Evolutionary conservation across 2,888 invertebrate genomes (phyloP).

Genomic region (Drosophila pegasa): DNA sequence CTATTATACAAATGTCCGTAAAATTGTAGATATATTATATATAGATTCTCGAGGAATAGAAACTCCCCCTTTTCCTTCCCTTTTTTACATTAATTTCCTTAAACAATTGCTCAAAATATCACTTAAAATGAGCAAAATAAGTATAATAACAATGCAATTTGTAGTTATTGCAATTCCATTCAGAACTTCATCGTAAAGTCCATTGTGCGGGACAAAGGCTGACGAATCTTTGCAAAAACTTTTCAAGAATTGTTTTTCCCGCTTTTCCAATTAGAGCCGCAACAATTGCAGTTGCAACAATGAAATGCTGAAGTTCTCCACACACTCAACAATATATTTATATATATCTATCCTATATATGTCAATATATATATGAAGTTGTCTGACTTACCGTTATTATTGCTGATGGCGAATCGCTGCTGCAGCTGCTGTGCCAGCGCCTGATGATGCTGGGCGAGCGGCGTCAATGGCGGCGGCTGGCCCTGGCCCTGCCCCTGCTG

Average conservation of each 20-base stretch:
- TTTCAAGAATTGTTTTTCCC: conserved; percentile 3
- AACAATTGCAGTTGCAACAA: conserved; percentile 10
- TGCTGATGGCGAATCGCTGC: conserved; percentile 86
- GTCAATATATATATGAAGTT: not conserved
- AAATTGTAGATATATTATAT: no score
- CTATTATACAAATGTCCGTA: not conserved
- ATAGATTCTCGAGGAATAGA: not conserved
- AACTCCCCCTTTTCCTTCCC: no score
- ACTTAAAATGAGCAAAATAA: not conserved
- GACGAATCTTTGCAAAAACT: not conserved
- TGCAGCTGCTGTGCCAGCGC: conserved; percentile 87
- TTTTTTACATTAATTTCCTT: not conserved
- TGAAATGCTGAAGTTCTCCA: conserved; percentile 1
- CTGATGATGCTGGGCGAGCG: conserved; percentile 87
- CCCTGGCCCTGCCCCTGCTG: conserved; percentile 65
- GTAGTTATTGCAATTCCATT: not conserved
- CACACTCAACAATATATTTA: no score
- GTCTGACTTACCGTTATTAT: conserved; percentile 84
- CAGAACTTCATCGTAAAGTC: not conserved
- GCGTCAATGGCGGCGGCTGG: conserved; percentile 81
- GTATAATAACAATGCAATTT: not conserved
- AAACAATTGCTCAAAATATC: not conserved
- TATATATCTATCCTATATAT: no score
- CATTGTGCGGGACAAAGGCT: conserved; percentile 6
- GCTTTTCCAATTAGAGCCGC: not conserved